Evolutionary conservation across 1,140 invertebrate species (phyloP).

Genomic region (Neodiprion fabricii): DNA sequence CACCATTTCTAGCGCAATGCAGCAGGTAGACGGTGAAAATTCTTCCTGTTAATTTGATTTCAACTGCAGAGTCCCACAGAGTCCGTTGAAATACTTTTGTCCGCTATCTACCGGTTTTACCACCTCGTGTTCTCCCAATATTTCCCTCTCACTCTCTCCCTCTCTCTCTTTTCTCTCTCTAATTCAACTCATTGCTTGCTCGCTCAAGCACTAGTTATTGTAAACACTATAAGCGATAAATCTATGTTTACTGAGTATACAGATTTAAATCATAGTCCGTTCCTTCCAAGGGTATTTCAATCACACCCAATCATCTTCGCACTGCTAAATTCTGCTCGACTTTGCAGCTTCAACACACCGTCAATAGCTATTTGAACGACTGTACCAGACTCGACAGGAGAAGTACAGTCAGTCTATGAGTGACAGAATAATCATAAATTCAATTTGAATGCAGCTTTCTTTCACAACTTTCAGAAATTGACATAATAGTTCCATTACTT

Average conservation of each 20-base stretch:
- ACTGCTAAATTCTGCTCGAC: neutral
- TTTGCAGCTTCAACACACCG: constrained; percentile 10
- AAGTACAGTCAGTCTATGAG: constrained; percentile 34
- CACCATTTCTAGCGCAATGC: constrained; percentile 17
- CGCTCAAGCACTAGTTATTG: neutral
- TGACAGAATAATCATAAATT: neutral
- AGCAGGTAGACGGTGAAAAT: constrained; percentile 26
- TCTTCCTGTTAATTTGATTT: constrained; percentile 44
- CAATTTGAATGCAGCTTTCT: neutral
- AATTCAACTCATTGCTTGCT: neutral
- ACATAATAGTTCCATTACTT: neutral
- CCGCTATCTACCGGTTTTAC: constrained; percentile 2
- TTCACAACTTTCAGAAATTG: neutral
- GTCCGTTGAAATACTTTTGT: constrained; percentile 36
- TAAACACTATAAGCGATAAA: neutral
- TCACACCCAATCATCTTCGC: neutral
- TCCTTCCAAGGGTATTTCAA: neutral
- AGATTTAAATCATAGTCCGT: neutral
- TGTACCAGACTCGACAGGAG: constrained; percentile 29
- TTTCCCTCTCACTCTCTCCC: neutral
- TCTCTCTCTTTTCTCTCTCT: neutral
- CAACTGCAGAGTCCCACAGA: constrained; percentile 31
- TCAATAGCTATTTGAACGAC: constrained; percentile 34
- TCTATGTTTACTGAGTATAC: neutral
- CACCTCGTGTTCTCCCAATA: neutral